Percentiles rank a stretch among this genome's conserved stretches.
Evolutionary conservation across 2,113 vertebrate species (phyloP).

Genomic region (Equus przewalskii): DNA sequence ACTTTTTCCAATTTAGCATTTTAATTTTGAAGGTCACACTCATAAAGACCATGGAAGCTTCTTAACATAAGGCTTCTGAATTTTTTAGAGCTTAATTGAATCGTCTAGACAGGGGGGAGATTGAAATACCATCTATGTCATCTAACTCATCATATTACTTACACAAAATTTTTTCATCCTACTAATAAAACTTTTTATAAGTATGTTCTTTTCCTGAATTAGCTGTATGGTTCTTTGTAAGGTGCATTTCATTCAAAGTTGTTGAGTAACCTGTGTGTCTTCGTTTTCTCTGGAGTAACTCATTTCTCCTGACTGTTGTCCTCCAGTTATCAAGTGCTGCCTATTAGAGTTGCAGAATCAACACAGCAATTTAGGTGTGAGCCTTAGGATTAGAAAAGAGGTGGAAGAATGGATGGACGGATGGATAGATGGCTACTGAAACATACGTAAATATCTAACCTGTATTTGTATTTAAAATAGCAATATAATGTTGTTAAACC

Average conservation of each 20-base stretch:
- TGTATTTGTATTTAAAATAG: constrained; percentile 24
- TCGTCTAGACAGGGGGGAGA: neutral
- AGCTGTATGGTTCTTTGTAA: neutral
- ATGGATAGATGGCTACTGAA: neutral
- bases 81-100: constrained; percentile 54
- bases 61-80: constrained; percentile 32
- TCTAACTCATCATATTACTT: constrained; percentile 11
- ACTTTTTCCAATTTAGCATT: constrained; percentile 63
- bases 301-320: neutral
- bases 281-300: neutral
- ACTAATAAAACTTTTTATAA: neutral
- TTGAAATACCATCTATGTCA: constrained; percentile 44
- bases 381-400: neutral
- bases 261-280: neutral
- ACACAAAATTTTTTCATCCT: neutral
- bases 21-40: constrained; percentile 63
- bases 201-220: neutral
- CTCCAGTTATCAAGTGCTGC: neutral
- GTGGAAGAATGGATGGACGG: neutral
- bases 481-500: neutral
- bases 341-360: neutral
- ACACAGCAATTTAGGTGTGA: neutral
- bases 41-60: constrained; percentile 4
- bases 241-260: neutral
- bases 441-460: neutral